Evolutionary conservation across 2,797 vertebrate species (phyloP), one percentile per base, ranked within the genome.

Genomic region (Harpagifer antarcticus): DNA sequence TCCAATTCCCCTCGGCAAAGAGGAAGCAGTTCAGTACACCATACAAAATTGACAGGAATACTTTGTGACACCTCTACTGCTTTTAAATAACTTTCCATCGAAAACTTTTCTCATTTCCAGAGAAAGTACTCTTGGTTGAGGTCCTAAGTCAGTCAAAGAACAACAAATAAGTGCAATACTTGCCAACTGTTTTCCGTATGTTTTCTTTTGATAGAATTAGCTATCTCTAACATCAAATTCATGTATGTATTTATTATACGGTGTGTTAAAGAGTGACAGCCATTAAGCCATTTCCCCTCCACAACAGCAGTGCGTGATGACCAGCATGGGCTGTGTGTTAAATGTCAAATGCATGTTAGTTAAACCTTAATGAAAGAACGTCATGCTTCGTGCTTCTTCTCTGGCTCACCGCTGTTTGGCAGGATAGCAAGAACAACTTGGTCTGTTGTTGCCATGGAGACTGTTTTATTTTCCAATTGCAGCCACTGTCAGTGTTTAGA

Each of bases 361-460:
- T 66, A 84, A 82, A 78, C 73, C 74, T 76, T 83, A 76, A 84
- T 88, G 84, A 91, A 89, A 87, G 69, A 78, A 84, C 77, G 70
- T 78, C 65, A 79, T 86, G 82, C 78, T 85, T 69, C 50, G 48
- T 81, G 77, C 61, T 78, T 66, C 75, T 64, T 67, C 63, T 76
- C 20, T 49, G 71, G 68, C 68, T 83, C 65, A 13, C 68, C 12
- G 50, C 86, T 73, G 85, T 90, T 91, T 88, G 83, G 42, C 83
- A 84, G 67, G 42, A 67, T 42, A 74, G 67, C 80, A 83, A 83
- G 75, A 91, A 69, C 75, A 85, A 90, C 81, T 88, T 72, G 80
- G 33, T 88, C 86, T 66, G 78, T 76, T 88, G 93, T 94, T 95
- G 88, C 92, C 90, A 94, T 92, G 90, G 93, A 86, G 85, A 93